Evolutionary conservation across 2,888 invertebrate genomes (phyloP), one percentile per base, ranked within the genome.

Genomic region (Lithodes maja): DNA sequence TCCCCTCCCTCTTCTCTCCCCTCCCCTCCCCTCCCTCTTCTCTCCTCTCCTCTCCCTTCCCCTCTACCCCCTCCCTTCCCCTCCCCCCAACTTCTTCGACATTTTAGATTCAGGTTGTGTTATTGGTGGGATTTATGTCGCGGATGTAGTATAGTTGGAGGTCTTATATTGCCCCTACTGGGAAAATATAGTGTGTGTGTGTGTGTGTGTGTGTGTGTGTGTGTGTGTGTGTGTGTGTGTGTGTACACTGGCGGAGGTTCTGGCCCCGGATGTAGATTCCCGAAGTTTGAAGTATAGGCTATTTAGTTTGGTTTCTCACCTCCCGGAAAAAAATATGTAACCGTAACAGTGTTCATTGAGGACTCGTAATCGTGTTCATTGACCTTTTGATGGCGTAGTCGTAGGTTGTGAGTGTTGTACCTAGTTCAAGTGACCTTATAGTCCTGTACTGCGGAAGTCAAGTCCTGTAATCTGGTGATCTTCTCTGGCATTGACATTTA

Each of bases 181-280:
- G 74, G 9, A 17, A 50, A 77, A 50, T 77, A 77, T 33, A 77
- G 49, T 77, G 52, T 50, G 77, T 77, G 77, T 33, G 77, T 75
- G 17, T 33, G 5, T 2, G 68, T 68, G 68, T 68, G 68, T 68
- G 2, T 33, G 33, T 33, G 61, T n/a, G 74, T 74, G 52, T 50
- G 77, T 77, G 77, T 33, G 77, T 75, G 17, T 33, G 5, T 2
- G 68, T 68, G 68, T 68, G 68, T 68, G 2, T 33, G 33, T 33
- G 61, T n/a, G 74, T 74, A 12, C 61, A 12, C 61, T 61, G 61
- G 61, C 61, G 5, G 7, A 5, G 61, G 61, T 61, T 12, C 61
- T 61, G 7, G 7, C 61, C 61, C 12, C 61, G 12, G 12, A 61
- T 12, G 5, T 61, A 61, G 5, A 7, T 61, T 7, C 61, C 33